Evolutionary conservation across 2,113 vertebrate species (phyloP).

Genomic region (Tetrax tetrax): DNA sequence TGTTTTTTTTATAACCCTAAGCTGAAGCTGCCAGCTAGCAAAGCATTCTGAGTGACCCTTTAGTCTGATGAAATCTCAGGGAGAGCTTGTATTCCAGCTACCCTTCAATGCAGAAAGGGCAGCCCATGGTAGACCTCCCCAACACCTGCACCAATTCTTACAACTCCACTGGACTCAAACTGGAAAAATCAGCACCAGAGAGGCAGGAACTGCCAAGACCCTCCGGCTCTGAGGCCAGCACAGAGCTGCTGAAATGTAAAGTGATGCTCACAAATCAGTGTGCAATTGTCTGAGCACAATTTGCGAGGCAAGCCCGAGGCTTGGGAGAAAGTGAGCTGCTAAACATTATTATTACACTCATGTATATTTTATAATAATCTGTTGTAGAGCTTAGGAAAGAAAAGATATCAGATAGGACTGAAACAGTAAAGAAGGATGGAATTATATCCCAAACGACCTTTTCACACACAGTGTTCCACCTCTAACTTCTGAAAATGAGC

Average conservation of each 20-base stretch:
- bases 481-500: background rate
- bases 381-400: background rate
- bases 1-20: background rate
- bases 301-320: background rate
- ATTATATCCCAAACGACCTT: background rate
- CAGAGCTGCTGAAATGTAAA: background rate
- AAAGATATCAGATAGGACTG: background rate
- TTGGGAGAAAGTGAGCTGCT: background rate
- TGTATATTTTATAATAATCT: background rate
- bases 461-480: background rate
- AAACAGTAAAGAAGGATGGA: background rate
- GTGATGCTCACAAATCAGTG: background rate
- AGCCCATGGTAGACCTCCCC: background rate
- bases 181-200: background rate
- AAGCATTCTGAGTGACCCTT: background rate
- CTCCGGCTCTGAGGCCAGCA: background rate
- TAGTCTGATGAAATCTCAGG: background rate
- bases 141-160: background rate
- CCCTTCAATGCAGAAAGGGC: background rate
- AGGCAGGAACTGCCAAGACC: background rate
- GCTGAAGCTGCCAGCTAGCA: background rate
- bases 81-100: background rate
- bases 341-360: background rate
- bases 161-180: background rate
- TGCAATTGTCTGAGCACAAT: background rate